Conservation (phyloP, 2,888 invertebrate species). For the Cephonodes hylas region DNA sequence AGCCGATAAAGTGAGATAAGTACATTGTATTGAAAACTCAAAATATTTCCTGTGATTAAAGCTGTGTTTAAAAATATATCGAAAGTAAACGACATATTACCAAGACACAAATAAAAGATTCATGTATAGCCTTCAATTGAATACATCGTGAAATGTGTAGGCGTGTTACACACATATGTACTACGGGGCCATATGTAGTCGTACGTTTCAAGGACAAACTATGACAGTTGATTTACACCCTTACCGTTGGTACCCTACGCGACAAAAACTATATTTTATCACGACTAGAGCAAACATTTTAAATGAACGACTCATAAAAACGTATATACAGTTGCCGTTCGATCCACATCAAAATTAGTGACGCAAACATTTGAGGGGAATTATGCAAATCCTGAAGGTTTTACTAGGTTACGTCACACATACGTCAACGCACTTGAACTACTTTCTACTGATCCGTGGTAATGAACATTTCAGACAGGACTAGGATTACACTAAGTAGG, state of each 20-base stretch:
- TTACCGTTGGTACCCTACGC: neutral
- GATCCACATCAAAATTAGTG: neutral
- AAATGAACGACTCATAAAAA: neutral
- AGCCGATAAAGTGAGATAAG: conserved; percentile 54
- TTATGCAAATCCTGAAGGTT: conserved; percentile 27
- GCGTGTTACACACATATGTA: neutral
- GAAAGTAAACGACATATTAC: neutral
- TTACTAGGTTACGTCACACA: conserved; percentile 52
- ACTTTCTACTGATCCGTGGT: conserved; percentile 35
- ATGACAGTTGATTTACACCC: neutral
- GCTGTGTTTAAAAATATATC: neutral
- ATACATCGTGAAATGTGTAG: neutral
- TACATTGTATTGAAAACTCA: neutral
- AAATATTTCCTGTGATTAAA: neutral
- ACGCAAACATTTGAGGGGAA: neutral
- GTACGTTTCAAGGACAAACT: conserved; percentile 14
- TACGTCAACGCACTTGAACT: conserved; percentile 51
- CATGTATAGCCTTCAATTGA: neutral
- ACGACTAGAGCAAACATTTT: neutral
- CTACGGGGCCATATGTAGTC: neutral
- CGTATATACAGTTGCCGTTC: neutral
- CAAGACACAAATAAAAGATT: neutral
- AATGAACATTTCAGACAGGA: conserved; percentile 21
- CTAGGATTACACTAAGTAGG: neutral
- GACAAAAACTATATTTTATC: neutral